Percentiles rank a stretch among this genome's conserved stretches.
These are phyloP conservation scores for Bombus impatiens DNA, from an alignment of 1,140 invertebrate genomes.

Conservation along the genomic window DNA sequence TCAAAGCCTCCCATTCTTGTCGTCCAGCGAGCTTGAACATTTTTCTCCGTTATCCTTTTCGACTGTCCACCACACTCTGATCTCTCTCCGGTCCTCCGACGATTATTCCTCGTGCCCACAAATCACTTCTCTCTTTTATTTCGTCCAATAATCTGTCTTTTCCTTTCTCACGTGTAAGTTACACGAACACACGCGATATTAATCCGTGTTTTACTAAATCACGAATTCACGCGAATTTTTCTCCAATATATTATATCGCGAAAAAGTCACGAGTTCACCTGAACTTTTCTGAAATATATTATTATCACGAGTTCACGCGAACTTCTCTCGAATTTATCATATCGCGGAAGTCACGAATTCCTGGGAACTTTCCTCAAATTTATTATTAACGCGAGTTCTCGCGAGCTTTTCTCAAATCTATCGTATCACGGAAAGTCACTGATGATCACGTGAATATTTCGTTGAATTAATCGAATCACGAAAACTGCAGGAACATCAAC, in stretches of 20 bases:
- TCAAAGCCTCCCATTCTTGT: constrained; percentile 77
- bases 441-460: neutral
- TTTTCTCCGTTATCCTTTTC: constrained; percentile 63
- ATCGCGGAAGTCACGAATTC: neutral
- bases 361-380: neutral
- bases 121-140: neutral
- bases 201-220: neutral
- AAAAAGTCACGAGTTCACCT: neutral
- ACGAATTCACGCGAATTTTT: neutral
- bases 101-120: constrained; percentile 32
- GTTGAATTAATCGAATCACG: neutral
- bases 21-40: constrained; percentile 78
- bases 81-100: constrained; percentile 6
- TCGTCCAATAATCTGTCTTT: neutral
- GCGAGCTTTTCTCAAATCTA: neutral
- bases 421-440: neutral
- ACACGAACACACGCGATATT: neutral
- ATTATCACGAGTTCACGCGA: neutral
- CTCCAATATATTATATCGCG: neutral
- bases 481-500: neutral
- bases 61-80: neutral
- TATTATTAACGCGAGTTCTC: too few relatives aligned
- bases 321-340: neutral
- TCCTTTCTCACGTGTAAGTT: neutral
- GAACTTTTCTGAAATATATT: too few relatives aligned